A percentile compares a stretch with the other conserved stretches of the same genome.
Conservation (phyloP, 2,113 vertebrate species). For the Fregata magnificens region DNA sequence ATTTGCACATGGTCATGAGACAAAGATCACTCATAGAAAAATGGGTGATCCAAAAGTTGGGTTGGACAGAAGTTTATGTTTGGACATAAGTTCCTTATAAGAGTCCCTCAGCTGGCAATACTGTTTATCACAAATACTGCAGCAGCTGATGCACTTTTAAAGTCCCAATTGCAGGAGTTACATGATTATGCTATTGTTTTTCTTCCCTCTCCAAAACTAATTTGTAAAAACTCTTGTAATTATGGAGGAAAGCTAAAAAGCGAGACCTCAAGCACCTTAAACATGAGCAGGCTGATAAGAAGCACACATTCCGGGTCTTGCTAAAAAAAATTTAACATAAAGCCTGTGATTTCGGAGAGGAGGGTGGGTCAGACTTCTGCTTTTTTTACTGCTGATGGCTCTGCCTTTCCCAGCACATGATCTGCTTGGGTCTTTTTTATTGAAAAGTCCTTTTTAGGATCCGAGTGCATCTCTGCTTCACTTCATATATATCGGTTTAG, state of each 20-base stretch:
- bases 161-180: background rate
- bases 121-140: background rate
- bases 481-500: accelerated
- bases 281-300: background rate
- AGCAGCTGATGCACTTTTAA: background rate
- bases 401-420: background rate
- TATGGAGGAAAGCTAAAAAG: background rate
- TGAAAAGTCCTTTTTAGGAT: background rate
- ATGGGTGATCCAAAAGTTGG: background rate
- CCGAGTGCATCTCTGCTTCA: accelerated
- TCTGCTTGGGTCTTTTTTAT: background rate
- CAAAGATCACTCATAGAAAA: background rate
- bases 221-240: background rate
- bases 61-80: background rate
- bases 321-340: background rate
- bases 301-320: background rate
- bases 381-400: background rate
- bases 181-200: background rate
- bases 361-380: accelerated
- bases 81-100: background rate
- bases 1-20: too few relatives aligned
- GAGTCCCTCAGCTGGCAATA: background rate
- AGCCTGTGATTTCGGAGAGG: background rate
- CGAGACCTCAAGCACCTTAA: background rate
- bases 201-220: background rate